Evolutionary conservation across 1,140 invertebrate genomes (phyloP), one percentile per base, ranked within the genome.

Genomic region (Diplogasteroides magnus): DNA sequence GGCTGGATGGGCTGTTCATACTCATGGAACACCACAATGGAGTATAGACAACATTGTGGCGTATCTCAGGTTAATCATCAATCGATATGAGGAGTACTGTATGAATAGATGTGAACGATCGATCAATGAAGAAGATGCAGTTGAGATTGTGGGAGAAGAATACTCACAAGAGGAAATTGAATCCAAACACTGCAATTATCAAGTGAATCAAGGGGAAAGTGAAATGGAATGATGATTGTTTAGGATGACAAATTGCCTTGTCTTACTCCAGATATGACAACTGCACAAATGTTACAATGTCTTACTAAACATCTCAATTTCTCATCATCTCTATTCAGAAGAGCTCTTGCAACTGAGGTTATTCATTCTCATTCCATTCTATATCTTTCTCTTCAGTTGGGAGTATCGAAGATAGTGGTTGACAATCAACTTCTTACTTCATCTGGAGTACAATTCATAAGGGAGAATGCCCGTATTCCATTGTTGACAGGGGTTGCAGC

Each of bases 401-500:
- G 80, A 13, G 81, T 82, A 11, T 83, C 80, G 19, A 83, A 83
- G 73, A 80, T 83, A 76, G 71, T 82, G 6, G 81, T 83, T 2
- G 80, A 82, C 65, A 70, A 69, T 29, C 79, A 82, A 37, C 68
- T 82, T 23, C 73, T 82, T 58, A 62, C 76, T 31, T 67, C 72
- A 19, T 71, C 76, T 11, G 80, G 77, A 3, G 56, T 60, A 3
- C 69, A 77, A 1, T 71, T 82, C 19, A 72, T 78, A 25, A 31
- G 48, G 11, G 72, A 77, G 26, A 69, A 79, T 60, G 81, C 80
- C 15, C 66, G 73, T 15, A 64, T 82, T 26, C 80, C 80, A 11
- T 63, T 82, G 3, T 59, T 82, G 32, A 83, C 80, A n/a, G 80
- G 80, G 14, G 80, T 82, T 28, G 80, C 80, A 2, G 63, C 67